phyloP scores from a whole-genome alignment of 2,113 vertebrate genomes.

The Junco hyemalis region DNA sequence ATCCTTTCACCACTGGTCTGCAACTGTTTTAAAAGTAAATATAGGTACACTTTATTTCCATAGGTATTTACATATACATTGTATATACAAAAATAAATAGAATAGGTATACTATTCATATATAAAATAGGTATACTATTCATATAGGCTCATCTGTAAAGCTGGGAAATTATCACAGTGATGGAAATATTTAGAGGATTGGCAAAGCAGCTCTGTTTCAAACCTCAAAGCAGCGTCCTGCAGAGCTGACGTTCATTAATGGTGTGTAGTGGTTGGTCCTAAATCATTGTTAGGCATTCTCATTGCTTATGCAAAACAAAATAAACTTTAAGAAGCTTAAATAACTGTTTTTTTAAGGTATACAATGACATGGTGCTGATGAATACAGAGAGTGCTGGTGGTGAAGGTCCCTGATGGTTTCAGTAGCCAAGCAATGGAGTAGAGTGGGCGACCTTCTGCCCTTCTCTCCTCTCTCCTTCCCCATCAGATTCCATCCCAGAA shows the following conservation, averaged over 20 bases:
- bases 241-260: background rate
- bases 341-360: background rate
- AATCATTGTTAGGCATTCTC: background rate
- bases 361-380: background rate
- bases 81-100: background rate
- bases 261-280: background rate
- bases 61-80: background rate
- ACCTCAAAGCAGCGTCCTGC: background rate
- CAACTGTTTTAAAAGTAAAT: background rate
- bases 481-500: background rate
- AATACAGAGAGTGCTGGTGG: accelerated
- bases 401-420: background rate
- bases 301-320: background rate
- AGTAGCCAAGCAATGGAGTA: too few species aligned
- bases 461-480: background rate
- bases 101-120: background rate
- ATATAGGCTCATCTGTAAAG: background rate
- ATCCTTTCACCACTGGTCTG: background rate
- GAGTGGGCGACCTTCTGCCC: accelerated
- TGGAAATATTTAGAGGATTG: background rate
- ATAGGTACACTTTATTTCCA: background rate
- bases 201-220: background rate
- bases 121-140: background rate
- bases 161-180: background rate
- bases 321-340: background rate